phyloP scores from a whole-genome alignment of 2,113 vertebrate genomes.

The Psephotus haematonotus region DNA sequence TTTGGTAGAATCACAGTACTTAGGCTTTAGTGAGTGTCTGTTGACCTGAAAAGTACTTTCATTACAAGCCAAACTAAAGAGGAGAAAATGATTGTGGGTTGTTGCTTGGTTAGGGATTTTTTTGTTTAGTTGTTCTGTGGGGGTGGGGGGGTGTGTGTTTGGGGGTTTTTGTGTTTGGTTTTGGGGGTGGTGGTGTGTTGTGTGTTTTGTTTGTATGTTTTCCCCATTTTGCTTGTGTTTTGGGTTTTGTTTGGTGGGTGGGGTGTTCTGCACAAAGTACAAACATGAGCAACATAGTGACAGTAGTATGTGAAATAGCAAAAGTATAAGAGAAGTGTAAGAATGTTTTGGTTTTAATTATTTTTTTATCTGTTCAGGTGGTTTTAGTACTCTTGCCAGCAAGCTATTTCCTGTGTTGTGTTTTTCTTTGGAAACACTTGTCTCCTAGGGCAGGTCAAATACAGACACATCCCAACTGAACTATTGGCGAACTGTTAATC shows the following conservation, averaged over 20 bases:
- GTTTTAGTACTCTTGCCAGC: neutral
- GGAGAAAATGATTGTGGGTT: neutral
- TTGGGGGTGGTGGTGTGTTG: neutral
- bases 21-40: neutral
- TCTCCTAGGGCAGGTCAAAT: neutral
- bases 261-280: neutral
- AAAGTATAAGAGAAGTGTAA: neutral
- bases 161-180: too few relatives aligned
- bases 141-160: neutral
- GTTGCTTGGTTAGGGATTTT: neutral
- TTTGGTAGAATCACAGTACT: neutral
- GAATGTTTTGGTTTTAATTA: neutral
- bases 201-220: neutral
- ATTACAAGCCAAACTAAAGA: neutral
- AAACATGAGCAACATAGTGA: neutral
- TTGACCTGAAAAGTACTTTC: neutral
- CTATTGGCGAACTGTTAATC: neutral
- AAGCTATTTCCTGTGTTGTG: neutral
- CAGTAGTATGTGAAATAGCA: neutral
- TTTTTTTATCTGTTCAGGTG: neutral
- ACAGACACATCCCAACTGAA: neutral
- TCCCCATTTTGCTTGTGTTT: neutral
- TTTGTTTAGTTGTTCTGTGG: neutral
- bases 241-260: neutral
- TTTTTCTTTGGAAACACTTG: neutral